Conservation (phyloP, 92 coral and sea anemone species). For the Zoanthus gigantus region DNA sequence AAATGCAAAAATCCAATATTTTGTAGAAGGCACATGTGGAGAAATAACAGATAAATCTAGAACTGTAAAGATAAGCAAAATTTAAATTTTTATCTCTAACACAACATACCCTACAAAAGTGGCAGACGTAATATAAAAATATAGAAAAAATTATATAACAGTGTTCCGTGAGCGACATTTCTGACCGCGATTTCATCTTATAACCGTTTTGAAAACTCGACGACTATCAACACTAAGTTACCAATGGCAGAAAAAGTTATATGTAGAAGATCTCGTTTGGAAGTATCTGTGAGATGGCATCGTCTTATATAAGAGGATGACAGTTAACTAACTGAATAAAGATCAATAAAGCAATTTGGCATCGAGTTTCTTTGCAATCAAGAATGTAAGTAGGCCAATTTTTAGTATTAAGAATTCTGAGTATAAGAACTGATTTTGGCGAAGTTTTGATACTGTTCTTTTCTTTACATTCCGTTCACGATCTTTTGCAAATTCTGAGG, state of each 20-base stretch:
- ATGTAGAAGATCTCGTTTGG: neutral
- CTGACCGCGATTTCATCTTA: neutral
- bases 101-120: no score
- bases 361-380: no score
- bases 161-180: conserved; percentile 5
- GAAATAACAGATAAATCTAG: neutral
- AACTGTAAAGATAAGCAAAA: neutral
- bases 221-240: neutral
- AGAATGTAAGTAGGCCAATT: neutral
- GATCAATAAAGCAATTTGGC: no score
- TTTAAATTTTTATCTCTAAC: neutral
- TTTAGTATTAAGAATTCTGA: neutral
- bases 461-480: neutral
- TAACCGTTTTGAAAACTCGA: neutral
- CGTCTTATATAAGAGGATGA: neutral
- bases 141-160: neutral
- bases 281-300: neutral
- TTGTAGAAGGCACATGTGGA: neutral
- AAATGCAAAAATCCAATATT: neutral
- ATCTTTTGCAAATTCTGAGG: neutral
- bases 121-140: neutral
- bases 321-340: neutral
- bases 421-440: neutral
- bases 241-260: neutral
- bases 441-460: neutral